These are phyloP conservation scores for Choreutis nemorana DNA, from an alignment of 2,888 invertebrate species.

Conservation along the genomic window DNA sequence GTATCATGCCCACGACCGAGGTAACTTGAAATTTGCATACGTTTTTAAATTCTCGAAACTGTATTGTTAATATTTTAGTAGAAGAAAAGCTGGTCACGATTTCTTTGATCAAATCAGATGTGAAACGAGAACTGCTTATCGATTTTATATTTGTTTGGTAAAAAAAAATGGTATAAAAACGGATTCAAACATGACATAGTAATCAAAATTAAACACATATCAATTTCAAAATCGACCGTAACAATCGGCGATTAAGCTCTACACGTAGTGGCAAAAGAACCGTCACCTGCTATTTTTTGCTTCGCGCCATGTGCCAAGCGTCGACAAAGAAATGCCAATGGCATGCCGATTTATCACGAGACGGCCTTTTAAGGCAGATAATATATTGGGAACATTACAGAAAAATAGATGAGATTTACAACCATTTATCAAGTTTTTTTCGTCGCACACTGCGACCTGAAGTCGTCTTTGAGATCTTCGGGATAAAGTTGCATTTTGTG, in stretches of 20 bases:
- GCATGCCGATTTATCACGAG: constrained; percentile 45
- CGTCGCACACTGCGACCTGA: constrained; percentile 10
- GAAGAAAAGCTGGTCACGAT: too few species aligned
- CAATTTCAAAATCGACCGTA: constrained; percentile 16
- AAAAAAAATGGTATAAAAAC: too few species aligned
- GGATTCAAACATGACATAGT: too few species aligned
- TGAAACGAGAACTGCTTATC: too few species aligned
- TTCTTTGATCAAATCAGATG: too few species aligned
- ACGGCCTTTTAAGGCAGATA: constrained; percentile 46
- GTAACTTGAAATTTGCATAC: too few species aligned
- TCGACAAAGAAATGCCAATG: constrained; percentile 29
- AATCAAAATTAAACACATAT: constrained; percentile 17
- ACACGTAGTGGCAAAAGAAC: constrained; percentile 8
- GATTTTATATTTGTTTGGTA: too few species aligned
- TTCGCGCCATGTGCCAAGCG: constrained; percentile 17
- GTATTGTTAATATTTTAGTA: too few species aligned
- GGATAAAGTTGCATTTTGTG: constrained; percentile 9
- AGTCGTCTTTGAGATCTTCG: constrained; percentile 6
- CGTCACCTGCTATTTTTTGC: constrained; percentile 36
- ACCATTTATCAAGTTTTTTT: constrained; percentile 53
- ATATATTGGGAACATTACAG: constrained; percentile 59
- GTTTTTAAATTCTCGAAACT: too few species aligned
- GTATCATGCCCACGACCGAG: too few species aligned
- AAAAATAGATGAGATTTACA: constrained; percentile 50
- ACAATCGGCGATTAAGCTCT: constrained; percentile 16